Base-by-base conservation (phyloP, 1,140 invertebrate species). In the Drosophila eugracilis region DNA sequence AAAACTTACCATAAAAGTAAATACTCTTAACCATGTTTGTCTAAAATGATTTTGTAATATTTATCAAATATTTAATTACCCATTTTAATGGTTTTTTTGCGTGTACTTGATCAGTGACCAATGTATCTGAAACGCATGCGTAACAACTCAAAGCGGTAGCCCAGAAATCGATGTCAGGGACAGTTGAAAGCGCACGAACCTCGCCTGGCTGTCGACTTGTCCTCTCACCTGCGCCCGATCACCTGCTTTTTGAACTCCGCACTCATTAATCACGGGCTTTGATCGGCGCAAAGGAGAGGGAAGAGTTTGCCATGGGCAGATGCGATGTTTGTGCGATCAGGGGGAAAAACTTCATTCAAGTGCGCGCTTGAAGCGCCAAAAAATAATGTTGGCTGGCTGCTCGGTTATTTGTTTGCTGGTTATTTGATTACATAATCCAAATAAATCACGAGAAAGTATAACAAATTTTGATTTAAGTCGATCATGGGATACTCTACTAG, bases 381-480 rank as follows among this genome's bases (percentile, higher is more conserved):
- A 65, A 65, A 58, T 32, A 50, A 36, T 62, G 41, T 19, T 44
- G 28, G 37, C 17, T 66, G 63, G 17, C 49, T 66, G 45, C 28
- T 49, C 32, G 19, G 34, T 67, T 66, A 30, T 53, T 67, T 67
- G 63, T 66, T 67, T 42, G 10, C 15, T n/a, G n/a, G 22, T 36
- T 52, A 32, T 66, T 67, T 32, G 63, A 67, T 67, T 67, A 30
- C 62, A 67, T 67, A 67, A 67, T 67, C 22, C 59, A 53, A 53
- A 66, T 60, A 67, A 67, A 67, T 67, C 63, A 67, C 62, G 65
- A 67, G 60, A 67, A 67, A 67, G 60, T 67, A 67, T 67, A 67
- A 67, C 65, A 44, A 67, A 67, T 44, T n/a, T 17, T 28, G 0
- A 67, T 34, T 14, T 0, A 44, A 53, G 65, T 44, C 65, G 65